Base-by-base conservation (phyloP, 2,888 invertebrate genomes). In the Actias luna region DNA sequence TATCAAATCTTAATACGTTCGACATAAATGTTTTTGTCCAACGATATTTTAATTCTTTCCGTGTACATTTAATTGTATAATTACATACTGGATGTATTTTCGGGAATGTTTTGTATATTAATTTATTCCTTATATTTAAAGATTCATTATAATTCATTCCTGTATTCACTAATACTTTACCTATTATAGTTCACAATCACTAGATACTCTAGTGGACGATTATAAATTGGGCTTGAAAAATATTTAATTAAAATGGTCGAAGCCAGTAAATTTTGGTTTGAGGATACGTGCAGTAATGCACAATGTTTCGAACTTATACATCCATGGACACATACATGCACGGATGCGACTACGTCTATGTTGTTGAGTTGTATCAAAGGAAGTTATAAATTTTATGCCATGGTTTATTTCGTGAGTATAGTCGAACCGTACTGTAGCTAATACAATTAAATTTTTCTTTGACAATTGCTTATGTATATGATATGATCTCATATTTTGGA, bases 301-400 rank as follows among this genome's bases (percentile, higher is more conserved):
- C 75, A 75, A 5, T 93, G 93, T 65, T 71, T 78, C 61, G 85
- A 89, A 61, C 84, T 93, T 3, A 90, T 93, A 46, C 93, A 93
- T 69, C 93, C 93, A 3, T 93, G 93, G 93, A 93, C 93, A 14
- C 68, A 78, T 8, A 84, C 77, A 67, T 93, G 93, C 67, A 72
- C 79, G 1, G 83, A 89, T 79, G 93, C 92, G 10, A 88, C 88
- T 3, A 67, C 75, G 8, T 79, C 88, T 5, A 93, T 93, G 93
- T 73, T 93, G 5, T 60, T 83, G 52, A 83, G 86, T 68, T 89
- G 89, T 70, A 85, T 93, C 29, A 88, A 80, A 74, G 93, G 93
- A 63, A 89, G 90, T 68, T 93, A 93, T 69, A 92, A 92, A 68
- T 93, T 93, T 64, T 93, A 93, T 81, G 92, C 93, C 0, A 89